Percentiles rank a stretch among this genome's conserved stretches.
These are phyloP conservation scores for Pocillopora grandis DNA, from an alignment of 92 coral and sea anemone genomes.

Conservation along the genomic window DNA sequence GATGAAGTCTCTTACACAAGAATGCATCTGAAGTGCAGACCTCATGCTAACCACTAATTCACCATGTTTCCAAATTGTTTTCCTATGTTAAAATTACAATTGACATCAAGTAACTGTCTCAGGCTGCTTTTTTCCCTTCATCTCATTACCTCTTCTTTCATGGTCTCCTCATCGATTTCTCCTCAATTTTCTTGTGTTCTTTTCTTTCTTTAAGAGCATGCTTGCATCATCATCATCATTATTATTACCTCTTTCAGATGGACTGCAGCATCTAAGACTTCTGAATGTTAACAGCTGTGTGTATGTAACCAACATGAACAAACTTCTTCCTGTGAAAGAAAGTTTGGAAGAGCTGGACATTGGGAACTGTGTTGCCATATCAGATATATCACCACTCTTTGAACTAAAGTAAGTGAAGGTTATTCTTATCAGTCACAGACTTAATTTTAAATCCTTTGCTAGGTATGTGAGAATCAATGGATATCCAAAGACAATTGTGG, in stretches of 20 bases:
- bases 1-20: background rate
- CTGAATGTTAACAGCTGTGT: constrained; percentile 85
- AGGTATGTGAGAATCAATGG: no score
- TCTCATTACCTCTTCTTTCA: no score
- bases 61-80: background rate
- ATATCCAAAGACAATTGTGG: no score
- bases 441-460: no score
- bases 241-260: constrained; percentile 49
- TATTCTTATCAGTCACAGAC: no score
- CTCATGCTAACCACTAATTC: background rate
- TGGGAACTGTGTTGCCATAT: constrained; percentile 75
- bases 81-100: no score
- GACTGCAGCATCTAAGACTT: constrained; percentile 73
- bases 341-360: constrained; percentile 77
- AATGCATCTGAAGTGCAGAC: background rate
- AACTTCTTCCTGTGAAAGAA: constrained; percentile 81
- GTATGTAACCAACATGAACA: constrained; percentile 78
- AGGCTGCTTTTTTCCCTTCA: no score
- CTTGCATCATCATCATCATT: background rate
- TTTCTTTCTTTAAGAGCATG: background rate
- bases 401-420: constrained; percentile 66
- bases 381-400: constrained; percentile 78
- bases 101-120: no score
- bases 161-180: no score
- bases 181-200: no score